phyloP scores from a whole-genome alignment of 2,888 invertebrate species.

The Lasioglossum morio region DNA sequence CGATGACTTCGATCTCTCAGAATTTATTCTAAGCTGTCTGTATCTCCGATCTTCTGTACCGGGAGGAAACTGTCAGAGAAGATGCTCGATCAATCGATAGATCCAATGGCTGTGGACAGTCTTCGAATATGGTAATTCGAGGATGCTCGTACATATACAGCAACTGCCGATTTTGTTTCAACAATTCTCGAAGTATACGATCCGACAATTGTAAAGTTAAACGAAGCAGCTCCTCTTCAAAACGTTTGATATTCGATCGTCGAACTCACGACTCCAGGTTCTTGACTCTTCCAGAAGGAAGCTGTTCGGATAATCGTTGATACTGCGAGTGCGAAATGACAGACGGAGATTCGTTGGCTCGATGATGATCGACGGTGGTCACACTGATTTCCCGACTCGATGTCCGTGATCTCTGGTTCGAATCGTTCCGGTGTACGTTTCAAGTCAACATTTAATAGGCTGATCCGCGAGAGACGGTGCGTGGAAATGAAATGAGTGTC shows the following conservation, averaged over 20 bases:
- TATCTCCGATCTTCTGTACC: not conserved
- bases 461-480: slow-evolving; percentile 74
- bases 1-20: not conserved
- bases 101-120: not conserved
- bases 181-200: not conserved
- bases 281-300: not conserved
- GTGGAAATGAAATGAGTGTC: slow-evolving; percentile 77
- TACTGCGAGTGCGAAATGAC: not conserved
- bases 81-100: no score
- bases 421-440: slow-evolving; percentile 5
- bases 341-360: not conserved
- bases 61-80: not conserved
- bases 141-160: not conserved
- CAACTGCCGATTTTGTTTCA: not conserved
- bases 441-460: slow-evolving; percentile 52
- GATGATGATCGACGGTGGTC: not conserved
- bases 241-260: not conserved
- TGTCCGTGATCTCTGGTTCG: slow-evolving; percentile 2
- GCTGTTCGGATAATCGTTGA: not conserved
- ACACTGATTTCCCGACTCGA: not conserved
- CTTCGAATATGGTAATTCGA: not conserved
- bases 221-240: not conserved
- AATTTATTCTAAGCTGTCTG: not conserved
- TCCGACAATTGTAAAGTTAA: not conserved
- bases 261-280: not conserved